Evolutionary conservation across 2,888 invertebrate genomes (phyloP).

Genomic region (Cepaea hortensis): DNA sequence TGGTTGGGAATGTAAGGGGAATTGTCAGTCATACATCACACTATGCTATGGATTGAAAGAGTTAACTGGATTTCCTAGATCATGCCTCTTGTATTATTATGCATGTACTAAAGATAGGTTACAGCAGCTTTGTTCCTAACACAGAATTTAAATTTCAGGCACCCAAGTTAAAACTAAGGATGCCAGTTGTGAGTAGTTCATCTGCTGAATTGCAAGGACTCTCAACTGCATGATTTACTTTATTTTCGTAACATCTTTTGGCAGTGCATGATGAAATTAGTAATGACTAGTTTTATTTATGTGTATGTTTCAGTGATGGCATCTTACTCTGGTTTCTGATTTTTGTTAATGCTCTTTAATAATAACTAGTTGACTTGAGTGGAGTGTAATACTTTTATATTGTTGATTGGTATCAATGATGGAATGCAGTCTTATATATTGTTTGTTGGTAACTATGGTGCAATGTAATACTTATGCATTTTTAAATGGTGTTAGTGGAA

Average conservation of each 20-base stretch:
- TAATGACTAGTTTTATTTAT: background rate
- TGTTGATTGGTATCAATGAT: no score
- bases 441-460: no score
- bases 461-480: no score
- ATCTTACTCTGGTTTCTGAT: background rate
- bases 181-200: conserved; percentile 49
- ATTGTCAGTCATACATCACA: no score
- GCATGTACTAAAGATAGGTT: no score
- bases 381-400: background rate
- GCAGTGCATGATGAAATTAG: conserved; percentile 14
- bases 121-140: background rate
- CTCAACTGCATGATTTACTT: conserved; percentile 11
- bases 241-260: background rate
- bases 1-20: no score
- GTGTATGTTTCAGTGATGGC: background rate
- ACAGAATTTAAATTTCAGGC: conserved; percentile 32
- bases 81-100: no score
- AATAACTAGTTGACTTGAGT: background rate
- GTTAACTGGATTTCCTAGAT: no score
- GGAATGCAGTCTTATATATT: no score
- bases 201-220: background rate
- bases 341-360: background rate
- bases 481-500: background rate
- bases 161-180: conserved; percentile 48
- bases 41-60: no score